These are phyloP conservation scores for Anodontia alba DNA, from an alignment of 2,888 invertebrate genomes.

Conservation along the genomic window DNA sequence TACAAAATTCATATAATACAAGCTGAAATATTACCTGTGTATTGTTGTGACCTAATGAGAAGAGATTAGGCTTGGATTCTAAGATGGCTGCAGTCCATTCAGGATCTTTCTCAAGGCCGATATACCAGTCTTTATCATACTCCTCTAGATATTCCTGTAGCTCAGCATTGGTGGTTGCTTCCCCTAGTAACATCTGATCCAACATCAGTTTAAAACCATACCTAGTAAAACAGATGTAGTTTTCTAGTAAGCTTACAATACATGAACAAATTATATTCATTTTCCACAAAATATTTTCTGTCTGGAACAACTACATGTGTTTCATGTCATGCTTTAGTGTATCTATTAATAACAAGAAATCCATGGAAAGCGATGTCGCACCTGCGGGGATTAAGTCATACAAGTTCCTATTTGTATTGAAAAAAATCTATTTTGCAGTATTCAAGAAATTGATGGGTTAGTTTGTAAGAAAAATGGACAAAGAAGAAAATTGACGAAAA, in stretches of 20 bases:
- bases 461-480: too few relatives aligned
- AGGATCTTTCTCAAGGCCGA: conserved; percentile 83
- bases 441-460: too few relatives aligned
- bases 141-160: conserved; percentile 82
- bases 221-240: conserved; percentile 59
- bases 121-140: conserved; percentile 84
- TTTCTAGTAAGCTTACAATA: not conserved
- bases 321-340: too few relatives aligned
- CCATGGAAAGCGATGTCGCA: too few relatives aligned
- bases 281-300: too few relatives aligned
- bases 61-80: conserved; percentile 82
- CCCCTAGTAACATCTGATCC: conserved; percentile 85
- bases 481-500: too few relatives aligned
- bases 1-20: too few relatives aligned
- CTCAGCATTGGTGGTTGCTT: conserved; percentile 79
- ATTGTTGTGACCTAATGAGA: conserved; percentile 80
- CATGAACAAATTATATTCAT: not conserved
- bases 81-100: conserved; percentile 84
- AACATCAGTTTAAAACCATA: conserved; percentile 85
- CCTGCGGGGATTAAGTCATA: too few relatives aligned
- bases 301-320: too few relatives aligned
- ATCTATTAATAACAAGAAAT: too few relatives aligned
- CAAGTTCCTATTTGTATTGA: too few relatives aligned
- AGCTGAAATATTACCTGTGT: conserved; percentile 74
- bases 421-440: too few relatives aligned